A percentile compares a stretch with the other conserved stretches of the same genome.
These are phyloP conservation scores for Bovichtus diacanthus DNA, from an alignment of 2,797 vertebrate species.

Conservation along the genomic window DNA sequence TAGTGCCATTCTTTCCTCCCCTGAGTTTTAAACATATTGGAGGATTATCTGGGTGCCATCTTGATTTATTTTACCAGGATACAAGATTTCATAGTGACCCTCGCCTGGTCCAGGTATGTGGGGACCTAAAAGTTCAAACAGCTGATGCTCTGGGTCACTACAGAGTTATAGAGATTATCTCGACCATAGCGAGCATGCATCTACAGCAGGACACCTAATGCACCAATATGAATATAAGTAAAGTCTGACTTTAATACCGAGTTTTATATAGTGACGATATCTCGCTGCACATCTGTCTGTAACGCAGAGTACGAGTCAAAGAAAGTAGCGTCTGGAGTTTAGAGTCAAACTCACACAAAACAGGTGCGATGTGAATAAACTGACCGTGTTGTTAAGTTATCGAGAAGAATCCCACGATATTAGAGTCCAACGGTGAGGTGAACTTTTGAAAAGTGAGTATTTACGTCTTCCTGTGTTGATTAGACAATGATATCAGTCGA, in stretches of 20 bases:
- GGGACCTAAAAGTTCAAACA: background rate
- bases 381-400: too few relatives aligned
- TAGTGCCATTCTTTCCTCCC: too few relatives aligned
- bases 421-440: background rate
- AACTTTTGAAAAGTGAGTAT: constrained; percentile 1
- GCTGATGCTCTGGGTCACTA: background rate
- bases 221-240: too few relatives aligned
- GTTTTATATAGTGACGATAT: background rate
- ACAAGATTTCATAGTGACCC: too few relatives aligned
- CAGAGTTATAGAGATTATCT: background rate
- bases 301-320: background rate
- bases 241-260: too few relatives aligned
- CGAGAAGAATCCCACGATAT: too few relatives aligned
- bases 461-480: constrained; percentile 5
- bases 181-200: background rate
- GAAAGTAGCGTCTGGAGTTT: background rate
- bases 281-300: background rate
- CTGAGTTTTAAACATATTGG: too few relatives aligned
- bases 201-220: too few relatives aligned
- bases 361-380: too few relatives aligned
- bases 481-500: constrained; percentile 21
- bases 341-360: background rate
- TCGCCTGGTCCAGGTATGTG: too few relatives aligned
- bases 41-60: too few relatives aligned
- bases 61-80: too few relatives aligned